Evolutionary conservation across 1,140 invertebrate genomes (phyloP).

Genomic region (Delia radicum): DNA sequence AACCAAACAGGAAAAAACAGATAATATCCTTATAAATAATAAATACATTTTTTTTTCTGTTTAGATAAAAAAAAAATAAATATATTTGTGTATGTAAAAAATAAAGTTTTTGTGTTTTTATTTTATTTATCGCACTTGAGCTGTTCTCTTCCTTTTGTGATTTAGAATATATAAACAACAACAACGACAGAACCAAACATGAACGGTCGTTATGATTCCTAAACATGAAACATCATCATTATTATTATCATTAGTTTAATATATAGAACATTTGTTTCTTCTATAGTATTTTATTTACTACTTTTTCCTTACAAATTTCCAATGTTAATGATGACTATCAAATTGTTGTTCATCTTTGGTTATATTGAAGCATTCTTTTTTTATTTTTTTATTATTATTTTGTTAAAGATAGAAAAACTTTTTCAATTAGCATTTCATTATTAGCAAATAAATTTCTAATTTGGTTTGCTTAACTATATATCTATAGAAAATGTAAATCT

Average conservation of each 20-base stretch:
- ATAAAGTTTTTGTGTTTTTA: background rate
- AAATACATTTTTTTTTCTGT: too few relatives aligned
- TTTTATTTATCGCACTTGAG: background rate
- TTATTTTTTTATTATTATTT: background rate
- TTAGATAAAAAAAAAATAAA: too few relatives aligned
- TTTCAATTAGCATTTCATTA: background rate
- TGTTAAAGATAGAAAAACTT: background rate
- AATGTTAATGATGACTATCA: background rate
- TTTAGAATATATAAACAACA: background rate
- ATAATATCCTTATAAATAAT: too few relatives aligned
- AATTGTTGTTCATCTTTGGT: background rate
- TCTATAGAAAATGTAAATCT: too few relatives aligned
- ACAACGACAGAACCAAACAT: background rate
- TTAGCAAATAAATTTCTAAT: background rate
- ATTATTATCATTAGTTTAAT: background rate
- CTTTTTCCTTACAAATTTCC: too few relatives aligned
- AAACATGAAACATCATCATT: background rate
- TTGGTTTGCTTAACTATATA: too few relatives aligned
- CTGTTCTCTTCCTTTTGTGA: background rate
- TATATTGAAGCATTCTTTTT: background rate
- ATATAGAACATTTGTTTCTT: background rate
- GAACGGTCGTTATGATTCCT: background rate
- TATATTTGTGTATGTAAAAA: too few relatives aligned
- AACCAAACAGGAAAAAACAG: too few relatives aligned
- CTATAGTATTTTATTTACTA: too few relatives aligned